Conservation (phyloP, 2,888 invertebrate genomes). For the Amiota mariae region DNA sequence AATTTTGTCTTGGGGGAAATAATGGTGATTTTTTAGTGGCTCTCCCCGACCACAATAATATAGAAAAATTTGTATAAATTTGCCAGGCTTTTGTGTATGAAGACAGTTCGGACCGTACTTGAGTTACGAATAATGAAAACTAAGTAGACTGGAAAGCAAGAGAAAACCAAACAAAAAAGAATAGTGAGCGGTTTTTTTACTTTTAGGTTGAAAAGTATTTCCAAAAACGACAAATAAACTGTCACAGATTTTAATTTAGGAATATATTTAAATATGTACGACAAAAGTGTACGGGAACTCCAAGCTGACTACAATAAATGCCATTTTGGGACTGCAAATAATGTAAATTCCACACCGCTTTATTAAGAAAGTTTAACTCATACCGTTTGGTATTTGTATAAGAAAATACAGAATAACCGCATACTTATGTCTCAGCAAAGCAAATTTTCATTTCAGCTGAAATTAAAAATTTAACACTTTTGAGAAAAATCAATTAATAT, state of each 20-base stretch:
- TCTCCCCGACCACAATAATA: slow-evolving; percentile 53
- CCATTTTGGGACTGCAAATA: too few relatives aligned
- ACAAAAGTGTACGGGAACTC: slow-evolving; percentile 30
- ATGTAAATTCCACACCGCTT: slow-evolving; percentile 17
- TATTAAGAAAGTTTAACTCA: slow-evolving; percentile 59
- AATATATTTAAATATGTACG: slow-evolving; percentile 52
- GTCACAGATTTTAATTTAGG: slow-evolving; percentile 59
- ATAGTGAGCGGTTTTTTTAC: too few relatives aligned
- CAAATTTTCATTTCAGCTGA: too few relatives aligned
- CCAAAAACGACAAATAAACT: slow-evolving; percentile 57
- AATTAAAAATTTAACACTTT: too few relatives aligned
- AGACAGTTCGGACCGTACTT: slow-evolving; percentile 56
- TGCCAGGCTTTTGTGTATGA: slow-evolving; percentile 49
- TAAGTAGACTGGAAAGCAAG: slow-evolving; percentile 57
- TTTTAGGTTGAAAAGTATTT: slow-evolving; percentile 41
- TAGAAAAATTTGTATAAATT: slow-evolving; percentile 62
- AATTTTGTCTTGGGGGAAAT: background rate
- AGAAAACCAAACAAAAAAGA: slow-evolving; percentile 21
- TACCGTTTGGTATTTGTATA: too few relatives aligned
- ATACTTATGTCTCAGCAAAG: too few relatives aligned
- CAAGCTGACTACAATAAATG: slow-evolving; percentile 35
- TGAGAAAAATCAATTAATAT: too few relatives aligned
- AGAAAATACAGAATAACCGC: too few relatives aligned
- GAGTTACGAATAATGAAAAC: slow-evolving; percentile 64
- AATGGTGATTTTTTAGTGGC: too few relatives aligned